phyloP scores from a whole-genome alignment of 2,888 invertebrate genomes.

The Sinopyrophorus schimmeli region DNA sequence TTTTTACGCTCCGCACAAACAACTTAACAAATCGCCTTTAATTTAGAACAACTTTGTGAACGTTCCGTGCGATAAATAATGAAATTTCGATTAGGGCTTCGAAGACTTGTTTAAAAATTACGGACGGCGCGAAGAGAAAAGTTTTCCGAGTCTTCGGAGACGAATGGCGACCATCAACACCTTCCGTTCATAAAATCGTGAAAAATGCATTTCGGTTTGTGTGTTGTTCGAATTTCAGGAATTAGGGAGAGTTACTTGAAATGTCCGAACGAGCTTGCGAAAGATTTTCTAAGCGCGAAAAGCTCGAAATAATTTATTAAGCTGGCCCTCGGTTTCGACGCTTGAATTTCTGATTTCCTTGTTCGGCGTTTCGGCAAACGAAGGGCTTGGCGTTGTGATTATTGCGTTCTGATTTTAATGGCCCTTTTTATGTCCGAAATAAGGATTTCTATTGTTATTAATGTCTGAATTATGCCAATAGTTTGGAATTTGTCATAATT shows the following conservation, averaged over 20 bases:
- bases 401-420: too few relatives aligned
- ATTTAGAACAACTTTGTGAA: conserved; percentile 11
- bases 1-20: conserved; percentile 10
- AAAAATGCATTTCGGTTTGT: too few relatives aligned
- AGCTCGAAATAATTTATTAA: conserved; percentile 17
- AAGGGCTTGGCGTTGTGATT: too few relatives aligned
- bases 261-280: conserved; percentile 15
- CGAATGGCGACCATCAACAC: conserved; percentile 12
- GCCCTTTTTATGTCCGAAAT: too few relatives aligned
- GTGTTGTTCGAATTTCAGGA: conserved; percentile 15
- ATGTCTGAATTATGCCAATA: too few relatives aligned
- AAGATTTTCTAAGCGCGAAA: conserved; percentile 14
- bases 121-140: neutral
- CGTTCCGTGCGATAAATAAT: conserved; percentile 4
- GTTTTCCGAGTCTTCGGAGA: too few relatives aligned
- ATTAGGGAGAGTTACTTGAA: conserved; percentile 15
- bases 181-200: too few relatives aligned
- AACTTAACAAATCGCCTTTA: conserved; percentile 15
- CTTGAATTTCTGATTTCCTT: too few relatives aligned
- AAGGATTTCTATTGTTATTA: too few relatives aligned
- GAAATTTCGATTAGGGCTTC: neutral
- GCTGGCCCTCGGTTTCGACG: conserved; percentile 9
- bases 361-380: too few relatives aligned
- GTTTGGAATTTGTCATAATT: too few relatives aligned
- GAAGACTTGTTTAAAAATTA: neutral